Percentiles rank a stretch among this genome's conserved stretches.
These are phyloP conservation scores for Scartelaos histophorus DNA, from an alignment of 2,113 vertebrate genomes.

Conservation along the genomic window DNA sequence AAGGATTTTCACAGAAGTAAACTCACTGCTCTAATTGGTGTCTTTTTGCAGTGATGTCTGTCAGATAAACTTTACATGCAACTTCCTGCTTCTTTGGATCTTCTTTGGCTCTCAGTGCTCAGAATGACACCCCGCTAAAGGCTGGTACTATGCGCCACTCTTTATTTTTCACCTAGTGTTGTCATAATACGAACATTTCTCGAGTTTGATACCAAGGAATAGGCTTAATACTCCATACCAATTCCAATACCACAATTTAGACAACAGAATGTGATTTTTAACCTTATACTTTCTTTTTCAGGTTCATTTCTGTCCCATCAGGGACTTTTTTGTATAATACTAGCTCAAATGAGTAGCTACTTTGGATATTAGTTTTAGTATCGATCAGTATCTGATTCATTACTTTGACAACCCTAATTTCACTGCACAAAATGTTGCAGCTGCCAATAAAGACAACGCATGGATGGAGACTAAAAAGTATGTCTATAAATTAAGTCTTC, in stretches of 20 bases:
- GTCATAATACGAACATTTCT: too few species aligned
- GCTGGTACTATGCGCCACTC: constrained; percentile 59
- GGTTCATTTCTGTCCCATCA: too few species aligned
- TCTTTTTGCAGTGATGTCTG: constrained; percentile 63
- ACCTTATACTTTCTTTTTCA: too few species aligned
- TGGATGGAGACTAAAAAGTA: constrained; percentile 30
- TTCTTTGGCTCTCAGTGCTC: constrained; percentile 67
- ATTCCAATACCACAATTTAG: too few species aligned
- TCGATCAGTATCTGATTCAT: too few species aligned
- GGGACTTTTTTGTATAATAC: too few species aligned
- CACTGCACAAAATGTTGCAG: constrained; percentile 65
- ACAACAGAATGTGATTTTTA: too few species aligned
- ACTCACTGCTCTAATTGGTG: constrained; percentile 66
- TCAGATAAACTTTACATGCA: constrained; percentile 69
- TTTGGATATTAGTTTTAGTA: too few species aligned
- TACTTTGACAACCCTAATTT: not conserved
- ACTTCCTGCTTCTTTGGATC: constrained; percentile 59
- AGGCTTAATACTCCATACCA: too few species aligned
- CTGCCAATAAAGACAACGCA: constrained; percentile 77
- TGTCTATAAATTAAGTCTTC: too few species aligned
- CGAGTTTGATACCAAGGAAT: too few species aligned
- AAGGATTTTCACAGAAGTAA: constrained; percentile 33
- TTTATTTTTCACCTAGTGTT: not conserved
- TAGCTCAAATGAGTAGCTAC: too few species aligned
- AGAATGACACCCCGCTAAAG: constrained; percentile 70